Conservation (phyloP, 2,888 invertebrate genomes). For the Hydraecia micacea region DNA sequence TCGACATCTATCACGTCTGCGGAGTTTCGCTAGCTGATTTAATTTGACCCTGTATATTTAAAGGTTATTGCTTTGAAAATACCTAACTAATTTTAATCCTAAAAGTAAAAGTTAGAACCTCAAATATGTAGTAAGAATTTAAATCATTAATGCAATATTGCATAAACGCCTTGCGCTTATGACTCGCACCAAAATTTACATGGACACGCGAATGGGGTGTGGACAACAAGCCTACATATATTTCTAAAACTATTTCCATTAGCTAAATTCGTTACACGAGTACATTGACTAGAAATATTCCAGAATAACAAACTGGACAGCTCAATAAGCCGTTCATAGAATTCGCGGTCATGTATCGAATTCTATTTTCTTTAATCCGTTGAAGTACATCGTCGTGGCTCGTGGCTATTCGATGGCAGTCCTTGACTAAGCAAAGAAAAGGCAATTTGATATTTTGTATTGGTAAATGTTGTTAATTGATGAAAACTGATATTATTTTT, state of each 20-base stretch:
- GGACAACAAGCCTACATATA: constrained; percentile 34
- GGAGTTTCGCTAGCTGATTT: no score
- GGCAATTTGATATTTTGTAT: not conserved
- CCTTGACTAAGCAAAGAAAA: not conserved
- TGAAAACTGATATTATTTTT: not conserved
- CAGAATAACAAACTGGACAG: not conserved
- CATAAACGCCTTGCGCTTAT: not conserved
- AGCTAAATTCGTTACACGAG: constrained; percentile 44
- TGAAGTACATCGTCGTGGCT: not conserved
- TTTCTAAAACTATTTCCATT: constrained; percentile 55
- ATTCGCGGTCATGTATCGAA: constrained; percentile 13
- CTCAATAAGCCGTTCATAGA: constrained; percentile 15
- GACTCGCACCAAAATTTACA: constrained; percentile 9
- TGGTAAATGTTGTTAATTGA: not conserved
- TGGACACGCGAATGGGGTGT: constrained; percentile 56
- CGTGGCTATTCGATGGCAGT: not conserved
- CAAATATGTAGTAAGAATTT: not conserved
- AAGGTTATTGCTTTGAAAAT: not conserved
- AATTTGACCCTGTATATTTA: not conserved
- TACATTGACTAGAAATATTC: constrained; percentile 22
- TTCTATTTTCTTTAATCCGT: not conserved
- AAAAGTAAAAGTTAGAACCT: not conserved
- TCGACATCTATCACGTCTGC: no score
- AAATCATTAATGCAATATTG: not conserved
- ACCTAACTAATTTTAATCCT: not conserved